Percentiles rank a stretch among this genome's conserved stretches.
These are phyloP conservation scores for Stictonetta naevosa DNA, from an alignment of 2,113 vertebrate species.

Conservation along the genomic window DNA sequence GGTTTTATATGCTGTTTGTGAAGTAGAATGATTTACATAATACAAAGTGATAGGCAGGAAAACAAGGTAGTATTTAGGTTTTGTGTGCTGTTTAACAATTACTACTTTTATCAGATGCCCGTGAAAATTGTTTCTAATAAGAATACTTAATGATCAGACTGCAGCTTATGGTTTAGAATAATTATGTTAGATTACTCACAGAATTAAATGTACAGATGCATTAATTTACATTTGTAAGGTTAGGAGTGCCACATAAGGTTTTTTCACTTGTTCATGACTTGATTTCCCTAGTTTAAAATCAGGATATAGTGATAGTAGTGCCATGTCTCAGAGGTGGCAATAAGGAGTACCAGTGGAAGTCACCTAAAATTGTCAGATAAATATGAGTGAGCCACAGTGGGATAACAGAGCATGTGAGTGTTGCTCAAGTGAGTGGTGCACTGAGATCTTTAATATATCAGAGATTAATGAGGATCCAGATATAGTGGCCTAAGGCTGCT, in stretches of 20 bases:
- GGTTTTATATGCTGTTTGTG: neutral
- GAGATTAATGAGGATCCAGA: neutral
- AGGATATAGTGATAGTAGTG: neutral
- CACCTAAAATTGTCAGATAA: neutral
- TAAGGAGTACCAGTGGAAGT: neutral
- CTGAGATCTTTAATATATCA: neutral
- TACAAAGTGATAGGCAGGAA: neutral
- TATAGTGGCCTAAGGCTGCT: neutral
- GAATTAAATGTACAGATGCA: neutral
- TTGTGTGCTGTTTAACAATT: neutral
- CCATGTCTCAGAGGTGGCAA: neutral
- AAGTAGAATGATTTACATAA: neutral
- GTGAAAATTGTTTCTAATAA: neutral
- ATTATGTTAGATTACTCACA: neutral
- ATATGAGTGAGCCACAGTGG: neutral
- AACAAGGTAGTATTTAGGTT: neutral
- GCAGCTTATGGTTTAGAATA: neutral
- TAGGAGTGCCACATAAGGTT: neutral
- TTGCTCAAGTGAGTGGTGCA: neutral
- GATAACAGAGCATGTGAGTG: neutral
- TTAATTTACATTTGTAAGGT: neutral
- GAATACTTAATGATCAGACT: neutral
- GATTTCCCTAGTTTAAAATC: neutral
- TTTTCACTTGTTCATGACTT: neutral
- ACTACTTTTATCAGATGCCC: neutral